Percentiles rank a stretch among this genome's conserved stretches.
phyloP scores from a whole-genome alignment of 2,113 vertebrate genomes.

The Heptranchias perlo region DNA sequence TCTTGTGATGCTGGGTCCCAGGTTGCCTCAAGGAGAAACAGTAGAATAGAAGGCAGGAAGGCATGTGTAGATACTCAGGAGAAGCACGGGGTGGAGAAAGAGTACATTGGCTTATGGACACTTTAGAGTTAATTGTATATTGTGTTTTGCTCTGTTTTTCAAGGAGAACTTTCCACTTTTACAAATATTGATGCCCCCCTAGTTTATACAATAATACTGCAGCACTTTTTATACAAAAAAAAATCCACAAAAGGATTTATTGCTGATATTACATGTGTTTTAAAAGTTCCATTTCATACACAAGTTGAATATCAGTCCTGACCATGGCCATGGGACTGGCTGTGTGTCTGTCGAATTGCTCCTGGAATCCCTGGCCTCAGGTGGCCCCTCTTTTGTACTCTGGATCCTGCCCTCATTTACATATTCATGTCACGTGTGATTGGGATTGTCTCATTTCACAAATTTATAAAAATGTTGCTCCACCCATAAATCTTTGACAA shows the following conservation, averaged over 20 bases:
- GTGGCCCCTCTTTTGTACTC: neutral
- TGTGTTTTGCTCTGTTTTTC: neutral
- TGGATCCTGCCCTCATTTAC: neutral
- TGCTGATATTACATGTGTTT: neutral
- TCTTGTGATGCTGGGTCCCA: neutral
- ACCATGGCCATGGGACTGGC: neutral
- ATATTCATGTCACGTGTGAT: neutral
- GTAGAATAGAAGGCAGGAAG: neutral
- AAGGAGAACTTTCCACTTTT: neutral
- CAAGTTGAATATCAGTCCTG: neutral
- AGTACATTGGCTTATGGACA: neutral
- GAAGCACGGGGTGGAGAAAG: neutral
- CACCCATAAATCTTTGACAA: neutral
- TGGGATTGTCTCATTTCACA: neutral
- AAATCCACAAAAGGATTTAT: neutral
- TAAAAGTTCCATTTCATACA: neutral
- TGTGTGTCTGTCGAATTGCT: neutral
- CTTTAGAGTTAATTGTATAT: neutral
- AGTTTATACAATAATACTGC: neutral
- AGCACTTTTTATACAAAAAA: constrained; percentile 1
- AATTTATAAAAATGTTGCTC: neutral
- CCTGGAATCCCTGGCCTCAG: neutral
- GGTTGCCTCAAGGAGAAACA: neutral
- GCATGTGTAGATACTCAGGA: neutral
- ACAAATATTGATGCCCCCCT: neutral